Evolutionary conservation across 2,888 invertebrate genomes (phyloP), one percentile per base, ranked within the genome.

Genomic region (Troglohyphantes excavatus): DNA sequence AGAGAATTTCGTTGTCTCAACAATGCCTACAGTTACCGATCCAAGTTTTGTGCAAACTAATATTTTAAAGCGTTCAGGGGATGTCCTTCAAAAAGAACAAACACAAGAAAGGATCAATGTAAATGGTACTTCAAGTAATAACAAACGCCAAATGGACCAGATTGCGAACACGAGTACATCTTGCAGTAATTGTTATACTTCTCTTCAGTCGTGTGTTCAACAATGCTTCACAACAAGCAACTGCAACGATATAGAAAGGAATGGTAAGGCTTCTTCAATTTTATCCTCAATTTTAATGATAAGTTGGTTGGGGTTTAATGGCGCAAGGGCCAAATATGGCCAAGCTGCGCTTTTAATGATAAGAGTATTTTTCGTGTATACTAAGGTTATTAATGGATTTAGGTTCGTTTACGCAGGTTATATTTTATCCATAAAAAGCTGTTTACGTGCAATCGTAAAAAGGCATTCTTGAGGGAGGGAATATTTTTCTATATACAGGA

Each of bases 131-230:
- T n/a, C n/a, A n/a, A 6, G 26, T 5, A 11, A 26, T 33, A 27
- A 33, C 0, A 61, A 73, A 33, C 53, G 27, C 11, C 65, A 82
- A 46, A 11, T 67, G 2, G 29, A 53, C 7, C 23, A 68, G 13
- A 21, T 83, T 11, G 61, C 76, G 2, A 89, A 89, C 43, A 61
- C 33, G 9, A 89, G 81, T n/a, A 70, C 70, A 11, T 73, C 82
- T 9, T 89, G 88, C 29, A 89, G 88, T 21, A 68, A 61, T 9
- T 89, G 88, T 39, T 82, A 89, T n/a, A 39, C 75, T 6, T 75
- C 26, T 27, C 70, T 89, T 0, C 61, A 89, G 2, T 27, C 27
- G 1, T 89, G 88, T 61, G 88, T 89, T 27, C 76, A 59, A 23
- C 27, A 70, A 26, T 89, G 88, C 13, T 89, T 89, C 46, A 6